Base-by-base conservation (phyloP, 30 jellyfish, hydroid and myxozoan species). In the Cassiopea andromeda region DNA sequence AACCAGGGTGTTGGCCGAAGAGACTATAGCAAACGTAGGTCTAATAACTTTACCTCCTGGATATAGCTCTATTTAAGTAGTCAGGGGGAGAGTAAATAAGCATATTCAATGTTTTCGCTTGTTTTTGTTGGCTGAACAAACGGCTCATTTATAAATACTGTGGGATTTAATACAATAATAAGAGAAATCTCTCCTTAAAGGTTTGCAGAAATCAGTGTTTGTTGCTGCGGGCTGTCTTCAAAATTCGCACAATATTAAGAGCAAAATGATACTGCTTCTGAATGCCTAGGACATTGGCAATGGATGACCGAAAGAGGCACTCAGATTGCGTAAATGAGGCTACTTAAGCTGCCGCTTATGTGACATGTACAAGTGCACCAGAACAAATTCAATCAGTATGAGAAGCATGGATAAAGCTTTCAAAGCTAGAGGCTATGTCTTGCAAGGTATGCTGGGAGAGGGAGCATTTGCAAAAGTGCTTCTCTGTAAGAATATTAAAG, bases 401-500 rank as follows among this genome's bases (percentile, higher is more conserved):
- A 87, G 60, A 89, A 78, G 48, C 86, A 87, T 87, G 94, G 94
- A 87, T 38, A 75, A 45, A 57, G 14, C 48, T 27, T 45, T 67
- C 89, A 87, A 46, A 64, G 44, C 78, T 3, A 75, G 73, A 9
- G 92, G 92, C 69, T 90, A 90, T 57, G 78, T 59, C 10, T 82
- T 78, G 90, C 89, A 90, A 69, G 91, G 87, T 43, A 83, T 69
- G 1, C 18, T 90, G 71, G 97, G 97, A 44, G 88, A 82, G 81
- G 97, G 97, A 4, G 97, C 97, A 1, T 90, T 90, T 75, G 92
- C 97, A 17, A 82, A 82, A 13, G 97, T 90, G 76, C 69, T 84
- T 71, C 81, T 83, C 14, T 90, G 93, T 87, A 75, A 64, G 74
- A 71, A 85, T 47, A 77, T 44, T 5, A 82, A 83, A 71, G 92